Evolutionary conservation across 2,113 vertebrate genomes (phyloP), one percentile per base, ranked within the genome.

Genomic region (Triplophysa rosa): DNA sequence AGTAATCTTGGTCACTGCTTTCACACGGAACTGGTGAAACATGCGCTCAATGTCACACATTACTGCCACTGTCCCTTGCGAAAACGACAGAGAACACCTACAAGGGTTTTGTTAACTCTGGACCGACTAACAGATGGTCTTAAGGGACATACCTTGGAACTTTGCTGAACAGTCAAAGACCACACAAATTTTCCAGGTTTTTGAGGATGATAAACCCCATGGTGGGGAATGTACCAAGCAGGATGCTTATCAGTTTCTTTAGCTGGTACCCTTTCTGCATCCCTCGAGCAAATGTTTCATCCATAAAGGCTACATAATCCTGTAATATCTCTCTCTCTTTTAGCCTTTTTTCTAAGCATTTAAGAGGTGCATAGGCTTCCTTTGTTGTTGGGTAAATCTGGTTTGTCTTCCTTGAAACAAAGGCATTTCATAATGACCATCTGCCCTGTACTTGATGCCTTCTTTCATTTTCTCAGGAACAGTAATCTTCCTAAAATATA

Each of bases 131-230:
- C 2, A 77, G 3, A 4, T 80, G 67, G 56, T 80, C 78, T 80
- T 80, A 45, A 80, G 33, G 3, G 59, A 75, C 16, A 24, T 74
- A 2, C 71, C 26, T 54, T 80, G 16, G 33, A 80, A 80, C n/a
- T 42, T 63, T 79, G n/a, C n/a, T 8, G 7, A 74, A 56, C 70
- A 80, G 14, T 69, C 29, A 64, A 72, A 72, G 2, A 71, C 68
- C 7, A 73, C 66, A 29, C 61, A 23, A 33, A 77, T 82, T 80
- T 74, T 2, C 69, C 67, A 19, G 80, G 80, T 13, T 82, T 82
- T 23, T 78, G 74, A 26, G 42, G 80, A 21, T 78, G 74, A 33
- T 82, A 78, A 2, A 82, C 80, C 67, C 79, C 66, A 40, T 78
- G 67, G 26, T 82, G 72, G 23, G 58, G 74, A 13, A 82, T 78